Conservation (phyloP, 2,888 invertebrate species). For the Dasypogon diadema region DNA sequence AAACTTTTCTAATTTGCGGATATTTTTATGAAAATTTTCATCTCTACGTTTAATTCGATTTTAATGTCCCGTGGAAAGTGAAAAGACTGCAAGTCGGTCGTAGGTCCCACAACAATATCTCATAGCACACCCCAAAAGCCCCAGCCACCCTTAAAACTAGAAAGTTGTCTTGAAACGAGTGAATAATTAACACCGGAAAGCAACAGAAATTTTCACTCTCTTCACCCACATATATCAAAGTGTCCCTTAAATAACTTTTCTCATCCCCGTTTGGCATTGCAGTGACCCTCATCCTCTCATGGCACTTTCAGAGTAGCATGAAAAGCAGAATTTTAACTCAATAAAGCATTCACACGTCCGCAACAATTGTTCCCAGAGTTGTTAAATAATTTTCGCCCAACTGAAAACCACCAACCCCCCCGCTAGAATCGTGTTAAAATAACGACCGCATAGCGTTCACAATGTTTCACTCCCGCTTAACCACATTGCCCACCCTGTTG, state of each 20-base stretch:
- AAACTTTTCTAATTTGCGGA: no score
- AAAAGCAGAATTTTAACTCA: slow-evolving; percentile 39
- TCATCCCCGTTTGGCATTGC: neutral
- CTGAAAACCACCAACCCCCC: slow-evolving; percentile 27
- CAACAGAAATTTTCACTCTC: slow-evolving; percentile 10
- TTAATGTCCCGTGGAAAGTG: neutral
- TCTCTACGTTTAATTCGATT: neutral
- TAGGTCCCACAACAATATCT: neutral
- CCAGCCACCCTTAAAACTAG: no score
- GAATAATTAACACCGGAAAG: slow-evolving; percentile 42
- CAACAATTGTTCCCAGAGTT: slow-evolving; percentile 41
- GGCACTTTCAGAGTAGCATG: neutral
- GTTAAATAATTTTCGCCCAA: slow-evolving; percentile 32
- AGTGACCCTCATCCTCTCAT: neutral
- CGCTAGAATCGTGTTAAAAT: slow-evolving; percentile 14
- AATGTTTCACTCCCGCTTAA: neutral
- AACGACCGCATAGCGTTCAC: slow-evolving; percentile 2
- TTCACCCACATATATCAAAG: slow-evolving; percentile 21
- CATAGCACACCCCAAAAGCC: neutral
- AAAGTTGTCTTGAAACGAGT: neutral
- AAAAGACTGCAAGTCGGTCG: neutral
- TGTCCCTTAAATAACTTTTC: slow-evolving; percentile 22
- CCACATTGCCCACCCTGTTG: neutral
- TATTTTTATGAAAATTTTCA: no score
- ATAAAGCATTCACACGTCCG: slow-evolving; percentile 45